A percentile compares a stretch with the other conserved stretches of the same genome.
Conservation (phyloP, 2,113 vertebrate species). For the Hippolais icterina region DNA sequence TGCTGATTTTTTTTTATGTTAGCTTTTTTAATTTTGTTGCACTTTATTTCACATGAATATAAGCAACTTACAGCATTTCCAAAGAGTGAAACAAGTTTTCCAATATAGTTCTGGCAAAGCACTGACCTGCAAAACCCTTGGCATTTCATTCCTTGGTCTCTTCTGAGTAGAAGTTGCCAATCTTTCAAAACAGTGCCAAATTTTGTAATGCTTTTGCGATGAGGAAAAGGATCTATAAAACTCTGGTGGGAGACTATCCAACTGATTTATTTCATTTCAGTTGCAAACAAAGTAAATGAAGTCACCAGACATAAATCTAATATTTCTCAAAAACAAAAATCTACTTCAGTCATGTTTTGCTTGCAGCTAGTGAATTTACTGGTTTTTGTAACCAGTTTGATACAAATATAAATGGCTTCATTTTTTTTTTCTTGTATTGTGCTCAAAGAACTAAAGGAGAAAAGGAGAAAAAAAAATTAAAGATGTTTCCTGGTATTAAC, state of each 20-base stretch:
- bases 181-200: conserved; percentile 64
- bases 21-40: background rate
- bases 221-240: conserved; percentile 50
- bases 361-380: background rate
- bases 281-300: conserved; percentile 42
- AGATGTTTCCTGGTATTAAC: background rate
- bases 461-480: background rate
- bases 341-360: background rate
- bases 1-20: background rate
- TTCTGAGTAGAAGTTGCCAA: conserved; percentile 59
- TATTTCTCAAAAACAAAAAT: background rate
- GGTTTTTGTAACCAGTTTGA: background rate
- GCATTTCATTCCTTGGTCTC: conserved; percentile 55
- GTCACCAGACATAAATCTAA: background rate
- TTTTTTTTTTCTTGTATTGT: background rate
- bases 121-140: conserved; percentile 57
- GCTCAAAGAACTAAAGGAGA: background rate
- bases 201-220: conserved; percentile 44
- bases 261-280: conserved; percentile 31
- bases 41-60: conserved; percentile 21
- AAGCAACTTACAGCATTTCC: background rate
- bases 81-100: conserved; percentile 23
- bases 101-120: conserved; percentile 33
- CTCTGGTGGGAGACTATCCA: conserved; percentile 15
- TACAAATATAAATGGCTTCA: background rate